These are phyloP conservation scores for Octonoba sinensis DNA, from an alignment of 2,888 invertebrate genomes.

Conservation along the genomic window DNA sequence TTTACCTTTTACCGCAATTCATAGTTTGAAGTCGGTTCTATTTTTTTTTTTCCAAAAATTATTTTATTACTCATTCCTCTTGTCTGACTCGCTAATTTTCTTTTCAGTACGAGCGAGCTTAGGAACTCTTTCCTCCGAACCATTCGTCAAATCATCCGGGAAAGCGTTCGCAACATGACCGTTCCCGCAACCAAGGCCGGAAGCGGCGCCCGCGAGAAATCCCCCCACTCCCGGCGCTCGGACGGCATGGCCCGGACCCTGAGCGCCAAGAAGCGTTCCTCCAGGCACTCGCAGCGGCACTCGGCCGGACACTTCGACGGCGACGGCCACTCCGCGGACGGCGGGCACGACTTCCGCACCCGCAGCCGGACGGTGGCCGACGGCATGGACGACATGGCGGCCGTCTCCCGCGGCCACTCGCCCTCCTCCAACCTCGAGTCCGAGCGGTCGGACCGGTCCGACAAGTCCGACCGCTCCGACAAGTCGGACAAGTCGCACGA, in stretches of 20 bases:
- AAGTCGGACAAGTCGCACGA: conserved; percentile 57
- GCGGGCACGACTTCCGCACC: conserved; percentile 77
- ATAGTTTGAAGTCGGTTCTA: too few relatives aligned
- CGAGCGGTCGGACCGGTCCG: conserved; percentile 64
- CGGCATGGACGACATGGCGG: conserved; percentile 74
- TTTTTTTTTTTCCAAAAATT: too few relatives aligned
- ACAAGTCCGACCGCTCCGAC: conserved; percentile 65
- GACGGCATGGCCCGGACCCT: conserved; percentile 75
- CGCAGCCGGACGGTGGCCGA: conserved; percentile 94
- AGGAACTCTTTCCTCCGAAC: conserved; percentile 97
- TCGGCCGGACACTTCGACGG: conserved; percentile 89
- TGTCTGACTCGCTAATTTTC: neutral
- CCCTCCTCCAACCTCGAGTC: conserved; percentile 47
- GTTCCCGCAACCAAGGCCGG: conserved; percentile 56
- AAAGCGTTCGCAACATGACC: conserved; percentile 96
- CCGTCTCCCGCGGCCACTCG: conserved; percentile 66
- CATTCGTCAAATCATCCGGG: conserved; percentile 95
- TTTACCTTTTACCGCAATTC: too few relatives aligned
- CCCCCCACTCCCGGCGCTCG: conserved; percentile 21
- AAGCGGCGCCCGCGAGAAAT: conserved; percentile 52
- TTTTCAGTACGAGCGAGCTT: conserved; percentile 88
- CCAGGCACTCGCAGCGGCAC: conserved; percentile 77
- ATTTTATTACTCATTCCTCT: neutral
- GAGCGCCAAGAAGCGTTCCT: conserved; percentile 79
- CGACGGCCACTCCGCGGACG: conserved; percentile 74